A percentile compares a stretch with the other conserved stretches of the same genome.
Evolutionary conservation across 2,797 vertebrate genomes (phyloP).

Genomic region (Spizella passerina): DNA sequence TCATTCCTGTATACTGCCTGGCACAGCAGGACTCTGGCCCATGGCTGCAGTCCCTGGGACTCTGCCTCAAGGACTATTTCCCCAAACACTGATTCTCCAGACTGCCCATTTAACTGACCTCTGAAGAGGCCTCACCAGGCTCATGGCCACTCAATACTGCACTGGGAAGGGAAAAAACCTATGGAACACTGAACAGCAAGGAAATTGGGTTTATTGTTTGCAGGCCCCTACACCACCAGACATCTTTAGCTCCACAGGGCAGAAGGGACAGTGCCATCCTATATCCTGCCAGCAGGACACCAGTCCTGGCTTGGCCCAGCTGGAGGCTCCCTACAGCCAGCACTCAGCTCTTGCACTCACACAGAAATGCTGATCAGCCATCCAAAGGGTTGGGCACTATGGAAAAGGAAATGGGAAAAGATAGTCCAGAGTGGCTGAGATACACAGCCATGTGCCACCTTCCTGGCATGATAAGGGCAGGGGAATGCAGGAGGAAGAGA

Average conservation of each 20-base stretch:
- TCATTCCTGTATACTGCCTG: background rate
- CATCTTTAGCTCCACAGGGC: background rate
- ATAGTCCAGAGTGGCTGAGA: rapidly evolving
- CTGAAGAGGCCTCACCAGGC: background rate
- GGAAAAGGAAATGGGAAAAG: background rate
- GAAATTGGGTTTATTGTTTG: background rate
- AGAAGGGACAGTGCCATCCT: background rate
- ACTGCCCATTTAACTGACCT: background rate
- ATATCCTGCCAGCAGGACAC: background rate
- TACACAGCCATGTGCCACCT: rapidly evolving
- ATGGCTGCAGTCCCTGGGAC: background rate
- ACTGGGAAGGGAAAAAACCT: background rate
- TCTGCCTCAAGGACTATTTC: background rate
- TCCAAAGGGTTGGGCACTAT: background rate
- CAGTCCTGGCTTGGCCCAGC: background rate
- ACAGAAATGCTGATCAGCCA: background rate
- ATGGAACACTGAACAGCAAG: background rate
- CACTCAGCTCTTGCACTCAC: background rate
- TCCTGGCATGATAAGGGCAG: background rate
- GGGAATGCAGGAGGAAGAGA: background rate
- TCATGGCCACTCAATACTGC: background rate
- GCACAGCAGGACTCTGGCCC: background rate
- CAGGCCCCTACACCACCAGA: background rate
- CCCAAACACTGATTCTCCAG: background rate
- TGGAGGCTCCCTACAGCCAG: background rate